phyloP scores from a whole-genome alignment of 2,113 vertebrate genomes.

The Cochlearius cochlearius region DNA sequence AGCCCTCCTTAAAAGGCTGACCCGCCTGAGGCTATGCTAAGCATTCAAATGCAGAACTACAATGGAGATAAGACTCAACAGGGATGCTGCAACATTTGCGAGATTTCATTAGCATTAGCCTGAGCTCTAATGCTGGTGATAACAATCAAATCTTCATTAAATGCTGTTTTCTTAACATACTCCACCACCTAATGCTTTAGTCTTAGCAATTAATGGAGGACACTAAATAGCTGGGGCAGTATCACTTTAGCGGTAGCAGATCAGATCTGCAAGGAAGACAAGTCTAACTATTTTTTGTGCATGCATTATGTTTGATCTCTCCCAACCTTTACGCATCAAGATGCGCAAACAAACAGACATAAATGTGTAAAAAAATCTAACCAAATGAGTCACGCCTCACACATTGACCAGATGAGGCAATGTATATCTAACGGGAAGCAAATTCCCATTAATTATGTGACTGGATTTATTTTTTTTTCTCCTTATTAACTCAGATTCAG shows the following conservation, averaged over 20 bases:
- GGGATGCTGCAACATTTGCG: slow-evolving; percentile 24
- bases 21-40: slow-evolving; percentile 10
- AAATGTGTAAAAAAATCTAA: neutral
- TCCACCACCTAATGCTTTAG: neutral
- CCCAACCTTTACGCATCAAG: neutral
- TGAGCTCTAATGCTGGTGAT: slow-evolving; percentile 24
- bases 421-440: rapidly evolving
- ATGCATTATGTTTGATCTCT: neutral
- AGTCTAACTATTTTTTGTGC: neutral
- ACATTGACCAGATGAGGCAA: neutral
- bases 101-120: slow-evolving; percentile 45
- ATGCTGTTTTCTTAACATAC: slow-evolving; percentile 8
- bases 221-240: neutral
- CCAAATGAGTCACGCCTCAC: neutral
- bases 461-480: neutral
- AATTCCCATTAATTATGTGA: neutral
- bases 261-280: neutral
- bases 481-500: neutral
- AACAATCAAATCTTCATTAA: slow-evolving; percentile 48
- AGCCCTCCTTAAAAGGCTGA: slow-evolving; percentile 16
- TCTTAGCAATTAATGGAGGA: slow-evolving; percentile 9
- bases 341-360: neutral
- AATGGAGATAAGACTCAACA: slow-evolving; percentile 19
- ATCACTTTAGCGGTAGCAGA: neutral
- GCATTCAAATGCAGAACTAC: slow-evolving; percentile 42